Percentiles rank a stretch among this genome's conserved stretches.
Conservation (phyloP, 1,140 invertebrate species). For the Leptoteleia sp. region DNA sequence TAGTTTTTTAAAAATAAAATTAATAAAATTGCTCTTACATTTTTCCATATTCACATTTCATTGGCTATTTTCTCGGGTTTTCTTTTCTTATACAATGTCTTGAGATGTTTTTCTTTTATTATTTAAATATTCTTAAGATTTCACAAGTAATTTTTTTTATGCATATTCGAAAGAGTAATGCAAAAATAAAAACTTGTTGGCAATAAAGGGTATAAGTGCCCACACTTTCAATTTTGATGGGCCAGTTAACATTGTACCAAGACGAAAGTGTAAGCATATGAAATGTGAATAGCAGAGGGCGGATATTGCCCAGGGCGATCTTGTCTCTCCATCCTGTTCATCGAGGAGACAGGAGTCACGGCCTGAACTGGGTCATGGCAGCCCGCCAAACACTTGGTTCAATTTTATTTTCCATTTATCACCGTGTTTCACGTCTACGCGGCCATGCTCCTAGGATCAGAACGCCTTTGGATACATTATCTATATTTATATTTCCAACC, state of each 20-base stretch:
- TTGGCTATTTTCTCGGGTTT: too few species aligned
- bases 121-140: too few species aligned
- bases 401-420: constrained; percentile 75
- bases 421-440: constrained; percentile 47
- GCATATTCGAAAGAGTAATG: background rate
- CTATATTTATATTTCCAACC: constrained; percentile 3
- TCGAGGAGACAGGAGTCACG: constrained; percentile 70
- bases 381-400: constrained; percentile 70
- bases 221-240: constrained; percentile 61
- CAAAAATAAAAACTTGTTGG: constrained; percentile 27
- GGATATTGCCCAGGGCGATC: constrained; percentile 70
- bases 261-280: constrained; percentile 53
- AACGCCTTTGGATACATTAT: constrained; percentile 14
- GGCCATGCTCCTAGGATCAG: constrained; percentile 36
- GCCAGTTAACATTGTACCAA: constrained; percentile 61
- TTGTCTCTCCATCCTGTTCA: constrained; percentile 61
- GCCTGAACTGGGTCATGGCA: constrained; percentile 72
- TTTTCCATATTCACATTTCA: too few species aligned
- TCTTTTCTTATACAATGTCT: too few species aligned
- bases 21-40: too few species aligned
- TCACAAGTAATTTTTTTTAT: too few species aligned
- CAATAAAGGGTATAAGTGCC: constrained; percentile 41
- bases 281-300: constrained; percentile 64
- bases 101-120: too few species aligned
- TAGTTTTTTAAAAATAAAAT: too few species aligned